A percentile compares a stretch with the other conserved stretches of the same genome.
phyloP scores from a whole-genome alignment of 1,140 invertebrate genomes.

The Gyrodactylus salaris region DNA sequence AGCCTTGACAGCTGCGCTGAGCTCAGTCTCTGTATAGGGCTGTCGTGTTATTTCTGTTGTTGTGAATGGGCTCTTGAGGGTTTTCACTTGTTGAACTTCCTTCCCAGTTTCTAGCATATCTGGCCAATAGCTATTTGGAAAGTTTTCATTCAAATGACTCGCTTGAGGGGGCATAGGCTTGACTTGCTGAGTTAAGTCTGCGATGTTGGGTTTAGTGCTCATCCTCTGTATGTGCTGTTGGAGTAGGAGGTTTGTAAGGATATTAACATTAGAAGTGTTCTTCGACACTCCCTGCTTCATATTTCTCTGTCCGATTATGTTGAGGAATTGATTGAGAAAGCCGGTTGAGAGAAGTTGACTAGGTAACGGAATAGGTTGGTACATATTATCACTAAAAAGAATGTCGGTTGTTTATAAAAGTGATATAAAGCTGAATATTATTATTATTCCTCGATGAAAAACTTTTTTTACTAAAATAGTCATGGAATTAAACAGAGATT shows the following conservation, averaged over 20 bases:
- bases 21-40: constrained; percentile 51
- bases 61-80: background rate
- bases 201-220: background rate
- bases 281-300: background rate
- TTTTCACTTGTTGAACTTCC: background rate
- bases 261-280: background rate
- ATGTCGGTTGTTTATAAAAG: no score
- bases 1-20: constrained; percentile 50
- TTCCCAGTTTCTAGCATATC: background rate
- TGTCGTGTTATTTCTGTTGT: background rate
- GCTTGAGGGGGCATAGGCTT: no score
- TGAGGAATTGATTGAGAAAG: background rate
- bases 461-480: no score
- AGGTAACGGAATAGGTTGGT: background rate
- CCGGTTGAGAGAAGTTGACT: background rate
- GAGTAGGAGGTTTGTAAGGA: background rate
- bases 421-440: no score
- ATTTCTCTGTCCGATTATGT: background rate
- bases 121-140: background rate
- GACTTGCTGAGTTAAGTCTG: background rate
- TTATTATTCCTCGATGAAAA: no score
- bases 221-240: background rate
- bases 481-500: no score
- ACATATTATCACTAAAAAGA: no score
- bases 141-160: no score